Evolutionary conservation across 2,113 vertebrate species (phyloP).

Genomic region (Phaethon lepturus): DNA sequence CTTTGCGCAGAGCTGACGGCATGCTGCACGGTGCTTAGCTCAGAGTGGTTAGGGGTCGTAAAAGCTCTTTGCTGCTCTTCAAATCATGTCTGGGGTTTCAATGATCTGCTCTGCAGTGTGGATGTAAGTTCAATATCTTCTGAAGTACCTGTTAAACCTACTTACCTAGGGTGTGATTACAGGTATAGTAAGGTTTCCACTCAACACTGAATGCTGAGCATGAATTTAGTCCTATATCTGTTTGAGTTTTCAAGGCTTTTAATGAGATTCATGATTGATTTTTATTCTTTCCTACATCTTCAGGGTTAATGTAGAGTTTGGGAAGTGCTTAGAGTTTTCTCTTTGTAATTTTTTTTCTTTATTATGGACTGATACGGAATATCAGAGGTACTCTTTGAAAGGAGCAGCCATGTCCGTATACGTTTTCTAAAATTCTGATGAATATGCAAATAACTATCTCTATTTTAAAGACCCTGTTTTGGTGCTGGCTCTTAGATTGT

Average conservation of each 20-base stretch:
- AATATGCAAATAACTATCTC: background rate
- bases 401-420: accelerated
- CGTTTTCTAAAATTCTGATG: background rate
- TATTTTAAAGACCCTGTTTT: background rate
- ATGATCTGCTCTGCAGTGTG: constrained; percentile 79
- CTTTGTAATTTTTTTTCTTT: background rate
- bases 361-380: accelerated
- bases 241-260: background rate
- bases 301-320: background rate
- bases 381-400: background rate
- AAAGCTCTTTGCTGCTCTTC: constrained; percentile 82
- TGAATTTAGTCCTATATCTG: background rate
- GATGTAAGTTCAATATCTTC: constrained; percentile 66
- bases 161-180: no score
- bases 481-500: background rate
- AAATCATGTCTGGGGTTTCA: constrained; percentile 80
- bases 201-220: background rate
- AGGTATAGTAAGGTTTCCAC: background rate
- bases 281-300: background rate
- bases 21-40: constrained; percentile 77
- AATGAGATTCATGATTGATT: background rate
- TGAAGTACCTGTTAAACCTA: background rate
- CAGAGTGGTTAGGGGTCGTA: constrained; percentile 74
- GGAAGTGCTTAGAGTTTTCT: background rate
- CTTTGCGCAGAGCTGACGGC: constrained; percentile 74